phyloP scores from a whole-genome alignment of 2,888 invertebrate species.

The Stenodema calcarata region DNA sequence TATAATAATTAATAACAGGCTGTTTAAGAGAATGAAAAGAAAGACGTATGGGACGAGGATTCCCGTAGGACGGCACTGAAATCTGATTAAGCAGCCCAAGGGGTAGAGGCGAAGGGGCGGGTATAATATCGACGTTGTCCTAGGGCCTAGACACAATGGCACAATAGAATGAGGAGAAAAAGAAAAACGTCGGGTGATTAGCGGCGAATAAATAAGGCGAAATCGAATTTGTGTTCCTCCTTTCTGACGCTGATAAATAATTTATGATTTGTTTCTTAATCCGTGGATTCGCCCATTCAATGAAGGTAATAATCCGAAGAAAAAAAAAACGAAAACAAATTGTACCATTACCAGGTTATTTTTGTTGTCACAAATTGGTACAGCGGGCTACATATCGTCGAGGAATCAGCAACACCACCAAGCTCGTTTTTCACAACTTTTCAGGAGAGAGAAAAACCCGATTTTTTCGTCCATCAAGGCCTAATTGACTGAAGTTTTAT shows the following conservation, averaged over 20 bases:
- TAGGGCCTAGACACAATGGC: conserved; percentile 21
- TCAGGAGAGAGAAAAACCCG: no score
- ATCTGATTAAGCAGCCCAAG: conserved; percentile 17
- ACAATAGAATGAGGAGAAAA: conserved; percentile 12
- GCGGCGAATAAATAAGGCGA: conserved; percentile 20
- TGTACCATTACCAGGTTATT: not conserved
- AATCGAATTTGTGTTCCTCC: conserved; percentile 18
- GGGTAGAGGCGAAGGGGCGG: not conserved
- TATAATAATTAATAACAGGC: conserved; percentile 22
- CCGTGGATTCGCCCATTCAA: not conserved
- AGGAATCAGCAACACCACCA: no score
- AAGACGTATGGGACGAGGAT: not conserved
- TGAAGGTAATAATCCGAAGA: not conserved
- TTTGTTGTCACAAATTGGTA: not conserved
- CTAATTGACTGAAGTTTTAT: no score
- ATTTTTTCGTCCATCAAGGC: no score
- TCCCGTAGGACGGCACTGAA: conserved; percentile 19
- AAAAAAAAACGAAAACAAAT: no score
- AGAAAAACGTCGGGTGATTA: conserved; percentile 21
- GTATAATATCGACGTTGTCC: conserved; percentile 28
- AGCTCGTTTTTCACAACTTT: no score
- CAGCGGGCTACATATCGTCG: no score
- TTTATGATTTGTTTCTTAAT: conserved; percentile 10
- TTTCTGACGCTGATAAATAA: not conserved
- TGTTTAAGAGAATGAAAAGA: not conserved